phyloP scores from a whole-genome alignment of 1,140 invertebrate species.

The Scaptodrosophila lebanonensis region DNA sequence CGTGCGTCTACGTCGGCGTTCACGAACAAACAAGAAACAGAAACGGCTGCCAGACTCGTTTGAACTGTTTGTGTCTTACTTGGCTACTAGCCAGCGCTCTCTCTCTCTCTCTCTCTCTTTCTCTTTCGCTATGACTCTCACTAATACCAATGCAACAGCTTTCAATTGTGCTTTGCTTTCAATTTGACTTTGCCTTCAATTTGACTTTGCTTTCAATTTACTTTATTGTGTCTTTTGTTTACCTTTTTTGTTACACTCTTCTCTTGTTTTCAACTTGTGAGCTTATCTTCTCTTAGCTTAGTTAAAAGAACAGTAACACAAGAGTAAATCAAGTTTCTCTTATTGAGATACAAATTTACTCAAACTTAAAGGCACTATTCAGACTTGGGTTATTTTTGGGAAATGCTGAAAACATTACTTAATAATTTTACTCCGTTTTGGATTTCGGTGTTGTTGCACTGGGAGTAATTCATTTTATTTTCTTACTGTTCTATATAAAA shows the following conservation, averaged over 20 bases:
- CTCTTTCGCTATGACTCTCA: too few species aligned
- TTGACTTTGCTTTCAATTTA: slow-evolving; percentile 10
- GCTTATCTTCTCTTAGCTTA: too few species aligned
- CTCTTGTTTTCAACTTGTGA: too few species aligned
- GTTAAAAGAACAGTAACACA: not conserved
- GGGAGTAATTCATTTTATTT: too few species aligned
- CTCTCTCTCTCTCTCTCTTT: not conserved
- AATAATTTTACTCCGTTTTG: too few species aligned
- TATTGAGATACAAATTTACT: too few species aligned
- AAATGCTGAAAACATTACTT: too few species aligned
- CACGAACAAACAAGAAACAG: slow-evolving; percentile 42
- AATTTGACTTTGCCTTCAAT: slow-evolving; percentile 26
- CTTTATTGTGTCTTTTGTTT: slow-evolving; percentile 28
- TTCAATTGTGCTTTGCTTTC: slow-evolving; percentile 45
- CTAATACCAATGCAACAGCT: not conserved
- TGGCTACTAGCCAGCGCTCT: slow-evolving; percentile 1
- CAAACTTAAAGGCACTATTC: too few species aligned
- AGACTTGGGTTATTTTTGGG: too few species aligned
- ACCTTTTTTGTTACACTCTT: slow-evolving; percentile 52
- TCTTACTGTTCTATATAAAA: too few species aligned
- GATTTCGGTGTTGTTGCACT: too few species aligned
- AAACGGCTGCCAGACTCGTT: slow-evolving; percentile 3
- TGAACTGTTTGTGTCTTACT: slow-evolving; percentile 11
- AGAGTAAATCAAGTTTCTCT: too few species aligned
- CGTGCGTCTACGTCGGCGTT: slow-evolving; percentile 63